phyloP scores from a whole-genome alignment of 92 coral and sea anemone species.

The Metridium senile region DNA sequence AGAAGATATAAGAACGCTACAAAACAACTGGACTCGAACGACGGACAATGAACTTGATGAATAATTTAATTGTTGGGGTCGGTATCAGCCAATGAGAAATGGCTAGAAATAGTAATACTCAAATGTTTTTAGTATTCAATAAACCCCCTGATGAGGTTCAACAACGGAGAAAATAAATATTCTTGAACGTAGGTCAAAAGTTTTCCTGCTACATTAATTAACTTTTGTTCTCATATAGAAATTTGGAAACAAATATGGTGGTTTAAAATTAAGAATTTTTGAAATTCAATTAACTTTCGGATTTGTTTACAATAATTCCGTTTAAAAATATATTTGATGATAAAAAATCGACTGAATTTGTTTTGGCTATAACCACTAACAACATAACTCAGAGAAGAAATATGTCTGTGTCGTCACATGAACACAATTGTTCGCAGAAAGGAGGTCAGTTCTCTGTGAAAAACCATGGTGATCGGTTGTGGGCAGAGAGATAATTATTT shows the following conservation, averaged over 20 bases:
- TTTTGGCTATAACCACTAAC: background rate
- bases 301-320: too few relatives aligned
- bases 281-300: too few relatives aligned
- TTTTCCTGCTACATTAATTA: too few relatives aligned
- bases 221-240: too few relatives aligned
- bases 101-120: background rate
- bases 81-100: constrained; percentile 10
- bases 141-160: background rate
- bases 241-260: too few relatives aligned
- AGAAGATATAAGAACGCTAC: background rate
- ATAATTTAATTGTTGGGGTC: constrained; percentile 19
- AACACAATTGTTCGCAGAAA: too few relatives aligned
- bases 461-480: too few relatives aligned
- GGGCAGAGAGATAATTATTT: too few relatives aligned
- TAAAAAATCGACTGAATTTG: background rate
- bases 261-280: too few relatives aligned
- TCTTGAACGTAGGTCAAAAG: background rate
- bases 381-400: too few relatives aligned
- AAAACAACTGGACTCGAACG: constrained; percentile 11
- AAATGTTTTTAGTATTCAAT: background rate
- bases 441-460: too few relatives aligned
- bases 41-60: background rate
- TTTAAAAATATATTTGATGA: background rate
- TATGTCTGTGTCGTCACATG: too few relatives aligned
- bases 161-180: background rate